These are phyloP conservation scores for Thaumetopoea pityocampa DNA, from an alignment of 1,140 invertebrate genomes.

Conservation along the genomic window DNA sequence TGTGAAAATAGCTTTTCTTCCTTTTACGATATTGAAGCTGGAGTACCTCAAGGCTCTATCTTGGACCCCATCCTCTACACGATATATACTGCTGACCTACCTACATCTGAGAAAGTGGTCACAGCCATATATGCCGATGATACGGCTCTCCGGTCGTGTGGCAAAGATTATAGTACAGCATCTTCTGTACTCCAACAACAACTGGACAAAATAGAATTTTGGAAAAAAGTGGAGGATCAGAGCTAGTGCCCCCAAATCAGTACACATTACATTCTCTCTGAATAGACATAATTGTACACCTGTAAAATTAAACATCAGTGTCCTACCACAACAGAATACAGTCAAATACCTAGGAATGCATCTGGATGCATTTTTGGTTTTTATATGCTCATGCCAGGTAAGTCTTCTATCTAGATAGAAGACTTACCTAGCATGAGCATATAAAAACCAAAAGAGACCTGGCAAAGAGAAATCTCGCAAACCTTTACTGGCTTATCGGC, in stretches of 20 bases:
- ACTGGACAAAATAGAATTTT: slow-evolving; percentile 15
- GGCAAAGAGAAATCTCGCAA: slow-evolving; percentile 16
- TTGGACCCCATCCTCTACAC: too few relatives aligned
- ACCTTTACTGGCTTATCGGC: slow-evolving; percentile 21
- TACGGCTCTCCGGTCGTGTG: slow-evolving; percentile 4
- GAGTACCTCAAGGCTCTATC: too few relatives aligned
- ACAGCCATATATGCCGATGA: slow-evolving; percentile 13
- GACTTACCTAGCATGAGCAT: slow-evolving; percentile 26
- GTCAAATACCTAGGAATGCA: slow-evolving; percentile 21
- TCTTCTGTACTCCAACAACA: slow-evolving; percentile 6
- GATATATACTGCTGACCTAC: slow-evolving; percentile 1
- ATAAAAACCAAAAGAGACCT: slow-evolving; percentile 26
- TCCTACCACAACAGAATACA: slow-evolving; percentile 3
- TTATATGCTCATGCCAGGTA: slow-evolving; percentile 21
- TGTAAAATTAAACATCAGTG: not conserved
- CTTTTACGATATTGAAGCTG: too few relatives aligned
- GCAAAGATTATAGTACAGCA: slow-evolving; percentile 3
- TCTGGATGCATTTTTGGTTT: slow-evolving; percentile 20
- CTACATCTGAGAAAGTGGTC: not conserved
- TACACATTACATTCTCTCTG: slow-evolving; percentile 20
- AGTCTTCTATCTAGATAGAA: not conserved
- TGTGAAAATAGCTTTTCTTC: too few relatives aligned
- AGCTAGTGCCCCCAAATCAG: slow-evolving; percentile 16
- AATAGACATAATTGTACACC: slow-evolving; percentile 10
- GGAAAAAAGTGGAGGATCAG: slow-evolving; percentile 20